Evolutionary conservation across 2,113 vertebrate genomes (phyloP), one percentile per base, ranked within the genome.

Genomic region (Alethe castanea): DNA sequence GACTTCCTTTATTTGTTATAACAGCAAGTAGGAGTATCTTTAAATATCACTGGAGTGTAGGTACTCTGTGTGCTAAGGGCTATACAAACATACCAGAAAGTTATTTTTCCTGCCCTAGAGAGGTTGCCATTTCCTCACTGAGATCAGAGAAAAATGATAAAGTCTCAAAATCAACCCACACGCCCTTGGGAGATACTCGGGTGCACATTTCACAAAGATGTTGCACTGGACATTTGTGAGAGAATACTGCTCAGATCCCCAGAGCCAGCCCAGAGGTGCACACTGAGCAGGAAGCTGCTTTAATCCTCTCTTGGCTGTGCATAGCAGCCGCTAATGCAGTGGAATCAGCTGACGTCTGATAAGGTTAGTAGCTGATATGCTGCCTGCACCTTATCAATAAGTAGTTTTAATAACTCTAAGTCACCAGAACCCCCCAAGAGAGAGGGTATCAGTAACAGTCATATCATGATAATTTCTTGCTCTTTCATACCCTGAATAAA

Each of bases 151-250:
- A 90, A 79, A 77, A 40, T 3, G 19, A 12, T 14, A 40, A 79
- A 35, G 13, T 29, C 33, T 62, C 11, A 47, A 89, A 77, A 81
- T 2, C 38, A 72, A 28, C 7, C 8, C 10, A 1, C 22, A 23
- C 0, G 0, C n/a, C 13, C 6, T 40, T 57, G 14, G 14, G 42
- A 59, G 35, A 31, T 24, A 40, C 28, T 36, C 25, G 25, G 47
- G 9, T 40, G 26, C 5, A 36, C 12, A 5, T 66, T 84, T 70
- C 50, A 65, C 19, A 33, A n/a, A 90, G 54, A 35, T 8, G 4
- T 14, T 50, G 18, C 2, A 0, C 3, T 44, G 48, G 19, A 53
- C 11, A 5, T 62, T 69, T 19, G 13, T 12, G 20, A 73, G 35
- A 70, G 22, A 83, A 6, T 0, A n/a, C 5, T 17, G 23, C 31